Evolutionary conservation across 2,797 vertebrate genomes (phyloP).

Genomic region (Siniperca scherzeri): DNA sequence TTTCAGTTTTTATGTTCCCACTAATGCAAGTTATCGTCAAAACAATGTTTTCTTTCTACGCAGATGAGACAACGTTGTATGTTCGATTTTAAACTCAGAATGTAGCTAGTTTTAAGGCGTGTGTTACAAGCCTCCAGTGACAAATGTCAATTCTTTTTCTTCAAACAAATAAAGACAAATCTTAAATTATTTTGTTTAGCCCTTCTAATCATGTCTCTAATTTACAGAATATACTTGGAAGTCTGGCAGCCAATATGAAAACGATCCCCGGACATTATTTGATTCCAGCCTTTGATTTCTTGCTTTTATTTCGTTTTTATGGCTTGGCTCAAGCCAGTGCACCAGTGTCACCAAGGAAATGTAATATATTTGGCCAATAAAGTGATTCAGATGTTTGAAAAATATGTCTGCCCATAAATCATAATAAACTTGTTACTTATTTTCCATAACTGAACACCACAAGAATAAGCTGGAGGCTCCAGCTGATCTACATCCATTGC

Average conservation of each 20-base stretch:
- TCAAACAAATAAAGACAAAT: slow-evolving; percentile 5
- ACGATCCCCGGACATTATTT: not conserved
- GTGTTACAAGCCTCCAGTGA: not conserved
- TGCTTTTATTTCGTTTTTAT: slow-evolving; percentile 31
- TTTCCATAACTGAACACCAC: slow-evolving; percentile 53
- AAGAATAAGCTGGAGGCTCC: slow-evolving; percentile 49
- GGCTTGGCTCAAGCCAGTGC: slow-evolving; percentile 35
- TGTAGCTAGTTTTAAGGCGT: not conserved
- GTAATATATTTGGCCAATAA: slow-evolving; percentile 55
- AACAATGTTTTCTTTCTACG: slow-evolving; percentile 4
- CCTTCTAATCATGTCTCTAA: not conserved
- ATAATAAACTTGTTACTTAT: slow-evolving; percentile 37
- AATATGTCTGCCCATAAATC: slow-evolving; percentile 54
- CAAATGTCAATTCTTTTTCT: not conserved
- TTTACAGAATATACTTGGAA: slow-evolving; percentile 29
- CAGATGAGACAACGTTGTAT: slow-evolving; percentile 9
- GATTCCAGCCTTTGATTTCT: slow-evolving; percentile 22
- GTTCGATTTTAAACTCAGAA: not conserved
- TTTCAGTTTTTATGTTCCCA: not conserved
- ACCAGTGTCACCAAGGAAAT: slow-evolving; percentile 42
- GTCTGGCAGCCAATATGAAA: slow-evolving; percentile 39
- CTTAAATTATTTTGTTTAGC: slow-evolving; percentile 14
- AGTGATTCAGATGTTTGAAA: slow-evolving; percentile 63
- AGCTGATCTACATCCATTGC: slow-evolving; percentile 36
- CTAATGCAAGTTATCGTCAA: not conserved